Evolutionary conservation across 1,140 invertebrate genomes (phyloP).

Genomic region (Pentalonia nigronervosa): DNA sequence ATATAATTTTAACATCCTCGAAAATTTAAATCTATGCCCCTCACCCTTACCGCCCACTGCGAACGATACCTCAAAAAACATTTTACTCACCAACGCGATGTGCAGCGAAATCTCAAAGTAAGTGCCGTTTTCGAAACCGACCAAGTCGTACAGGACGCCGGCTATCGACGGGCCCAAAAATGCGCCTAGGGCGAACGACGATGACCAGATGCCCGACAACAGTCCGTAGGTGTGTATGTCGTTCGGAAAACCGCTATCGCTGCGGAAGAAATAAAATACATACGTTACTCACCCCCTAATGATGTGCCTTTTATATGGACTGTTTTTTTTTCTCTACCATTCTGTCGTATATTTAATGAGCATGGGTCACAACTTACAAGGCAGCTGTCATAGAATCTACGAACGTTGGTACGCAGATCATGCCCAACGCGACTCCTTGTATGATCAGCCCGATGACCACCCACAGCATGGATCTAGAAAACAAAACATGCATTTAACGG

Average conservation of each 20-base stretch:
- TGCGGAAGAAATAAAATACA: conserved; percentile 59
- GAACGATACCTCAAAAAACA: too few species aligned
- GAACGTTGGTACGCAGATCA: conserved; percentile 66
- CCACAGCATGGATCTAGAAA: conserved; percentile 63
- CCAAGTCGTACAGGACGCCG: conserved; percentile 64
- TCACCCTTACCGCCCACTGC: too few species aligned
- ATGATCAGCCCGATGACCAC: conserved; percentile 65
- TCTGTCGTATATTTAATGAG: too few species aligned
- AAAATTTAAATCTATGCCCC: too few species aligned
- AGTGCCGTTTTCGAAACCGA: conserved; percentile 65
- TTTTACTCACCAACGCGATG: conserved; percentile 62
- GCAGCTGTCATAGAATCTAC: conserved; percentile 65
- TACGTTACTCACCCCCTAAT: background rate
- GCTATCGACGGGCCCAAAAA: conserved; percentile 66
- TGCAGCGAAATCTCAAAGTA: conserved; percentile 64
- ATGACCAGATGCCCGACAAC: conserved; percentile 67
- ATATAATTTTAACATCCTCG: too few species aligned
- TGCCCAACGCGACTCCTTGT: conserved; percentile 66
- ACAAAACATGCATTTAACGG: background rate
- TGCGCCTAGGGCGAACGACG: conserved; percentile 67
- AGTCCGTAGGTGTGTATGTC: conserved; percentile 67
- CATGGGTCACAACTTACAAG: conserved; percentile 63
- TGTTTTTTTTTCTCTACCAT: background rate
- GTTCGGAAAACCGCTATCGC: conserved; percentile 65
- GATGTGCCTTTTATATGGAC: background rate